Evolutionary conservation across 30 jellyfish, hydroid and myxozoan species (phyloP).

Genomic region (Haliclystus octoradiatus): DNA sequence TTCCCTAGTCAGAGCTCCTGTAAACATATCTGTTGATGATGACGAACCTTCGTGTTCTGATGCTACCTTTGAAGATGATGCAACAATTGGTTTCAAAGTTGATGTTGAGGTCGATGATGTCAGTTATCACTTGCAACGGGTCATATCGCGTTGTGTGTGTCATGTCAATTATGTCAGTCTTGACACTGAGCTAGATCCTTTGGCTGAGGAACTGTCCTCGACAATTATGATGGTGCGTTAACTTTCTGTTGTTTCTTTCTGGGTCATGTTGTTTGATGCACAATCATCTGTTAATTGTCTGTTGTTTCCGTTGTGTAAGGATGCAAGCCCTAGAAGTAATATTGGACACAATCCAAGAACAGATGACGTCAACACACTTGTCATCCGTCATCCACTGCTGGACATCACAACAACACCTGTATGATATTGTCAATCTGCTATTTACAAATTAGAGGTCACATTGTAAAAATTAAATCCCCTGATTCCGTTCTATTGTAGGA

Average conservation of each 20-base stretch:
- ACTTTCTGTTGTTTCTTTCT: background rate
- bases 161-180: constrained; percentile 76
- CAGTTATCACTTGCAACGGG: constrained; percentile 71
- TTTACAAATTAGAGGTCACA: background rate
- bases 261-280: too few species aligned
- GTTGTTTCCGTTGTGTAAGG: too few species aligned
- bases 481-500: constrained; percentile 26
- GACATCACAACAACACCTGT: constrained; percentile 91
- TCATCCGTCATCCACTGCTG: constrained; percentile 49
- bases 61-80: constrained; percentile 60
- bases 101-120: constrained; percentile 55
- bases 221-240: constrained; percentile 15
- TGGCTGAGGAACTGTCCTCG: constrained; percentile 84
- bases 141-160: constrained; percentile 76
- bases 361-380: constrained; percentile 31
- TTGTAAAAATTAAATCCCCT: background rate
- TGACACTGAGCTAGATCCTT: constrained; percentile 93
- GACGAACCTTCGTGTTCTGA: constrained; percentile 28
- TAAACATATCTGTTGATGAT: constrained; percentile 9
- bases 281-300: too few species aligned
- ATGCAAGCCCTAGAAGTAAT: too few species aligned
- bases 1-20: constrained; percentile 47
- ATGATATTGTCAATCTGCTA: constrained; percentile 9
- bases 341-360: too few species aligned
- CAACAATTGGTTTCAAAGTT: constrained; percentile 79